Conservation (phyloP, 2,113 vertebrate species). For the Pandion haliaetus region DNA sequence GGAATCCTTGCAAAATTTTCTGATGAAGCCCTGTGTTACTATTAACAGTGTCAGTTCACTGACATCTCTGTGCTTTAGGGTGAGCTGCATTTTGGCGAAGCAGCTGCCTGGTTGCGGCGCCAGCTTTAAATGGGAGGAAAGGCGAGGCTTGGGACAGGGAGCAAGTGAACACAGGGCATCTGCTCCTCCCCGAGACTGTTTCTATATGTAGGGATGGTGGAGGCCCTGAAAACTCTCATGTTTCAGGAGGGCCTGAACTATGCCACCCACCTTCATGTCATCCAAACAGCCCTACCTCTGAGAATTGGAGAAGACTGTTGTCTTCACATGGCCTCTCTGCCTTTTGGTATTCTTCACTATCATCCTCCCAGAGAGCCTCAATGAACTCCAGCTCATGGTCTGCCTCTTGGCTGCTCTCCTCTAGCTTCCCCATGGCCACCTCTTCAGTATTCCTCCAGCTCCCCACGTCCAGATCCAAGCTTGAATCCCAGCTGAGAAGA, state of each 20-base stretch:
- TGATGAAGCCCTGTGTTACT: slow-evolving; percentile 13
- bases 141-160: neutral
- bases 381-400: neutral
- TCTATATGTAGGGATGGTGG: neutral
- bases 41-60: neutral
- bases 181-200: neutral
- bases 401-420: slow-evolving; percentile 61
- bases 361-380: slow-evolving; percentile 38
- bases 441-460: slow-evolving; percentile 67
- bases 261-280: neutral
- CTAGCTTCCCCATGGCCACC: slow-evolving; percentile 18
- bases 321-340: slow-evolving; percentile 17
- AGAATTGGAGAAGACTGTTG: slow-evolving; percentile 23
- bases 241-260: neutral
- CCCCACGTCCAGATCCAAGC: slow-evolving; percentile 56
- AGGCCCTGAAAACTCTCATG: neutral
- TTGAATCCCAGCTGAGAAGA: slow-evolving; percentile 65
- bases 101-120: neutral
- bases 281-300: slow-evolving; percentile 65
- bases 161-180: neutral
- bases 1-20: slow-evolving; percentile 11
- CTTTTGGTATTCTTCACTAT: slow-evolving; percentile 38
- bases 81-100: slow-evolving; percentile 5
- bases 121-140: neutral
- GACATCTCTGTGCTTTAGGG: slow-evolving; percentile 26